phyloP scores from a whole-genome alignment of 1,140 invertebrate species.

The Drosophila repletoides region DNA sequence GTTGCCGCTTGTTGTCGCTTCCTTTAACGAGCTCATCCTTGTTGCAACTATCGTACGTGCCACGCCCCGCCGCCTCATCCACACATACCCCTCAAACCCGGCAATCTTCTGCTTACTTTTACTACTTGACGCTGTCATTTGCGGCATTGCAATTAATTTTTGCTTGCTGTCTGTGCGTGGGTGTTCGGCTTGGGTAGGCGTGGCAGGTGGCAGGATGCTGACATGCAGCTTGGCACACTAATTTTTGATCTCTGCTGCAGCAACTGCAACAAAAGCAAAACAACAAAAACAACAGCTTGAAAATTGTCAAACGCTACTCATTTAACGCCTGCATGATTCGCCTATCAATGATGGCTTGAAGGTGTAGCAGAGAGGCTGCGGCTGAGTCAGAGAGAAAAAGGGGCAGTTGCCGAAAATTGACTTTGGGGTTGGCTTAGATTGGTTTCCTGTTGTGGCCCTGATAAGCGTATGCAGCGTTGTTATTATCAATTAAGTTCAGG shows the following conservation, averaged over 20 bases:
- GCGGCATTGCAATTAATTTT: slow-evolving; percentile 80
- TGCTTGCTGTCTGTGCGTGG: slow-evolving; percentile 33
- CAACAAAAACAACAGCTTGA: slow-evolving; percentile 11
- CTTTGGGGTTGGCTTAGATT: background rate
- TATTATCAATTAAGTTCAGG: slow-evolving; percentile 38
- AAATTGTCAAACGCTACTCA: slow-evolving; percentile 67
- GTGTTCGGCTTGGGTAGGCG: background rate
- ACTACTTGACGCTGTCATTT: slow-evolving; percentile 80
- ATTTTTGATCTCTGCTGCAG: slow-evolving; percentile 63
- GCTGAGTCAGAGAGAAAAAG: too few relatives aligned
- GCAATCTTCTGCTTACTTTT: slow-evolving; percentile 67
- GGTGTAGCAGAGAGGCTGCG: too few relatives aligned
- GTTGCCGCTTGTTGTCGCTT: slow-evolving; percentile 56
- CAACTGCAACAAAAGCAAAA: slow-evolving; percentile 9
- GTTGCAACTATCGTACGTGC: slow-evolving; percentile 64
- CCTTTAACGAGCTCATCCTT: slow-evolving; percentile 79
- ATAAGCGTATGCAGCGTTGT: slow-evolving; percentile 41
- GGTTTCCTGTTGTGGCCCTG: slow-evolving; percentile 23
- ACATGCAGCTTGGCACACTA: slow-evolving; percentile 65
- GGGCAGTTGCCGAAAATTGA: background rate
- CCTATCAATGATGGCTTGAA: slow-evolving; percentile 12
- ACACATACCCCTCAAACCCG: background rate
- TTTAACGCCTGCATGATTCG: slow-evolving; percentile 69
- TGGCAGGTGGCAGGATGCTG: slow-evolving; percentile 11
- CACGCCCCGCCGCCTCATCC: slow-evolving; percentile 31